These are phyloP conservation scores for Eupithecia pulchellata DNA, from an alignment of 2,888 invertebrate genomes.

Conservation along the genomic window DNA sequence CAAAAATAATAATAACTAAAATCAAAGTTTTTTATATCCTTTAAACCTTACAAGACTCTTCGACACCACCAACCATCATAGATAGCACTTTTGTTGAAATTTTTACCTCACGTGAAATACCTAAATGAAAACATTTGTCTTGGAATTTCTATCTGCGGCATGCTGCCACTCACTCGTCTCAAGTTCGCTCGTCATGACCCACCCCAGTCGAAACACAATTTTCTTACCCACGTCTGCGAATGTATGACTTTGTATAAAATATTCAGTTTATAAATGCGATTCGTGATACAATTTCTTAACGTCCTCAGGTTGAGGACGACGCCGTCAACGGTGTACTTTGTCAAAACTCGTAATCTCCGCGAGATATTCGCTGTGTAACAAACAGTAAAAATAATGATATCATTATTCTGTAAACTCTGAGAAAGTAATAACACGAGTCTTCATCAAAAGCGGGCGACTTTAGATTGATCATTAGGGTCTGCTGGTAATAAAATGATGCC, in stretches of 20 bases:
- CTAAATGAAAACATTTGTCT: constrained; percentile 17
- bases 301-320: constrained; percentile 43
- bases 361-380: constrained; percentile 32
- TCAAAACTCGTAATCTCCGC: constrained; percentile 47
- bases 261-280: constrained; percentile 60
- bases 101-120: background rate
- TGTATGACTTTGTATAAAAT: constrained; percentile 58
- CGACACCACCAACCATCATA: too few species aligned
- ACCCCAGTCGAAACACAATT: constrained; percentile 56
- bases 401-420: constrained; percentile 41
- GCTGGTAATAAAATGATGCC: constrained; percentile 30
- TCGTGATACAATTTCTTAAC: constrained; percentile 52
- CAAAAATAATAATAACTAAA: too few species aligned
- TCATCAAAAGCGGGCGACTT: constrained; percentile 36
- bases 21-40: too few species aligned
- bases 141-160: background rate
- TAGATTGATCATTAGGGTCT: constrained; percentile 41
- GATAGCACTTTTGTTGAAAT: too few species aligned
- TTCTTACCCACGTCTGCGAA: constrained; percentile 53
- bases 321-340: constrained; percentile 45
- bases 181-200: constrained; percentile 33
- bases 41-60: too few species aligned
- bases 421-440: constrained; percentile 38
- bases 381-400: constrained; percentile 41
- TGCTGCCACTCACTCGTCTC: constrained; percentile 16